Conservation (phyloP, 2,797 vertebrate genomes). For the Arctocebus calabarensis region DNA sequence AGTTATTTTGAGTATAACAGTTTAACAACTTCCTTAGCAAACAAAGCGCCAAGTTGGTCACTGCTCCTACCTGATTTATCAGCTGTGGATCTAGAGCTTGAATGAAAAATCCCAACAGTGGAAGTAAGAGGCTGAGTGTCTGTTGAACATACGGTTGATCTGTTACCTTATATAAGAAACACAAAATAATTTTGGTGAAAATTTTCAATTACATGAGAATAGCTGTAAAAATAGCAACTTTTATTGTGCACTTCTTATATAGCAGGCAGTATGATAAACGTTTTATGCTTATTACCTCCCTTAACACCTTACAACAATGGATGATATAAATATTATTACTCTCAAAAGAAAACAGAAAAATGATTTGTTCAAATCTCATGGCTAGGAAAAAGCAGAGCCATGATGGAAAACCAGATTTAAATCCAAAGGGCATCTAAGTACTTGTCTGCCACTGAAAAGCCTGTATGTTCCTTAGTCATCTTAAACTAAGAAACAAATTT, state of each 20-base stretch:
- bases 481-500: not conserved
- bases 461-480: not conserved
- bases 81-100: conserved; percentile 89
- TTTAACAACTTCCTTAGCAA: not conserved
- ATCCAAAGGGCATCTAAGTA: not conserved
- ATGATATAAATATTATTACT: not conserved
- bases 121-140: conserved; percentile 91
- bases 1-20: not conserved
- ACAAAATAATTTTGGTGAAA: conserved; percentile 39
- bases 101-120: conserved; percentile 89
- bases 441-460: not conserved
- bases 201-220: not conserved
- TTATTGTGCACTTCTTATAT: not conserved
- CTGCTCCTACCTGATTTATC: conserved; percentile 91
- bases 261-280: not conserved
- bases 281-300: not conserved
- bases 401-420: not conserved
- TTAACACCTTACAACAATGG: not conserved
- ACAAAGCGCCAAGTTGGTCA: not conserved
- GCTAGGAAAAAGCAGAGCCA: not conserved
- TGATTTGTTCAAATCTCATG: not conserved
- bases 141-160: conserved; percentile 88
- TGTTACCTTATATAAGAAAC: conserved; percentile 87
- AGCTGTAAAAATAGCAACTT: not conserved
- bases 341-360: not conserved